Conservation (phyloP, 2,113 vertebrate species). For the Oxygymnocypris stewartii region DNA sequence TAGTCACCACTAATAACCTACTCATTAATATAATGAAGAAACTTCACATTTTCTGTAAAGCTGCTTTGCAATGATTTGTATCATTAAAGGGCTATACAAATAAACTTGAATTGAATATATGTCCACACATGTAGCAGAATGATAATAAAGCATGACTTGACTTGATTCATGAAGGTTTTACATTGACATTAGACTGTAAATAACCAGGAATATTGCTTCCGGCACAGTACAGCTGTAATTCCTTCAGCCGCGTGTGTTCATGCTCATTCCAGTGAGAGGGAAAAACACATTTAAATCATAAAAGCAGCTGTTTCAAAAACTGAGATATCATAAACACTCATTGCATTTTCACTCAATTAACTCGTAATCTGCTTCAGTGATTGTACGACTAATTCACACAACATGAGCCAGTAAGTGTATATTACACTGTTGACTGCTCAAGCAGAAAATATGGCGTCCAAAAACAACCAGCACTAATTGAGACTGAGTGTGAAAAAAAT, state of each 20-base stretch:
- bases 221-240: background rate
- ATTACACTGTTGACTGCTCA: background rate
- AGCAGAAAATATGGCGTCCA: background rate
- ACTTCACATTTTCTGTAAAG: too few relatives aligned
- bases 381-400: background rate
- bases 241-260: background rate
- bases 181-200: background rate
- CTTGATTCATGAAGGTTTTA: background rate
- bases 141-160: too few relatives aligned
- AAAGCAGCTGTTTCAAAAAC: constrained; percentile 18
- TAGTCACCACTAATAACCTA: too few relatives aligned
- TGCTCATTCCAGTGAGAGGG: background rate
- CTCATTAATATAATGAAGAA: too few relatives aligned
- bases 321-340: background rate
- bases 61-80: too few relatives aligned
- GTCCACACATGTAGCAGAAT: too few relatives aligned
- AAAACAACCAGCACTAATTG: background rate
- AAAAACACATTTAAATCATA: background rate
- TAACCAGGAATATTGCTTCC: background rate
- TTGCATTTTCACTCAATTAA: constrained; percentile 32
- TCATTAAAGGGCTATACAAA: too few relatives aligned
- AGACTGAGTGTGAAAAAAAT: background rate
- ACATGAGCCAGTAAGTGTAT: background rate
- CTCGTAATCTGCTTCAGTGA: background rate
- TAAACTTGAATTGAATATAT: too few relatives aligned